phyloP scores from a whole-genome alignment of 1,140 invertebrate genomes.

The Spodoptera frugiperda region DNA sequence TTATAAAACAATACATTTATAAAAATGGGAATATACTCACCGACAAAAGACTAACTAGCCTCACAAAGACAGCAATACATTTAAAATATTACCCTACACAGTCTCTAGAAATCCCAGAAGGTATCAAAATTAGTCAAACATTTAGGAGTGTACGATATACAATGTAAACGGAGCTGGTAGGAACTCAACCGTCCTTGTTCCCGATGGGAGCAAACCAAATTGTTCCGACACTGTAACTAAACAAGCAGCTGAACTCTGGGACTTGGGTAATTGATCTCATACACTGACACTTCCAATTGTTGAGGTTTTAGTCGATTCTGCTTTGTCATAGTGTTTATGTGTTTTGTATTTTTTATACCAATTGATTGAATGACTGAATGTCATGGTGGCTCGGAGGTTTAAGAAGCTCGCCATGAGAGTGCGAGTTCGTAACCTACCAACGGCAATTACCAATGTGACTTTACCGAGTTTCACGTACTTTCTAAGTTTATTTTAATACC shows the following conservation, averaged over 20 bases:
- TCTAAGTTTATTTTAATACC: too few relatives aligned
- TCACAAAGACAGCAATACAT: too few relatives aligned
- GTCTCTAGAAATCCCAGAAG: conserved; percentile 4
- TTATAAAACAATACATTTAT: too few relatives aligned
- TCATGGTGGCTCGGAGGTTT: too few relatives aligned
- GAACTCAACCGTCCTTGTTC: not conserved
- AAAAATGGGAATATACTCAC: too few relatives aligned
- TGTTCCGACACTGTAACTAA: conserved; percentile 47
- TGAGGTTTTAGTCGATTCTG: not conserved
- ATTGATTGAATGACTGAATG: too few relatives aligned
- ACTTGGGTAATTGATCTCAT: conserved; percentile 52
- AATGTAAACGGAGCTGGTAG: conserved; percentile 6
- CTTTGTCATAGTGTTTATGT: conserved; percentile 5
- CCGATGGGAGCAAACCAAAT: conserved; percentile 38
- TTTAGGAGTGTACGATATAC: conserved; percentile 3
- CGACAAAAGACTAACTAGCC: too few relatives aligned
- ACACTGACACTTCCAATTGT: conserved; percentile 44
- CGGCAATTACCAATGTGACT: too few relatives aligned
- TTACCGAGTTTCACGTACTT: too few relatives aligned
- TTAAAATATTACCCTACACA: not conserved
- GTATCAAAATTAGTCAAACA: conserved; percentile 15
- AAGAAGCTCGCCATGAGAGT: too few relatives aligned
- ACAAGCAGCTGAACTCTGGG: conserved; percentile 31
- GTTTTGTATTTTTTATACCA: not conserved
- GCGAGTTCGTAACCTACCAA: too few relatives aligned